These are phyloP conservation scores for Exaiptasia diaphana DNA, from an alignment of 64 coral and sea anemone species.

Conservation along the genomic window DNA sequence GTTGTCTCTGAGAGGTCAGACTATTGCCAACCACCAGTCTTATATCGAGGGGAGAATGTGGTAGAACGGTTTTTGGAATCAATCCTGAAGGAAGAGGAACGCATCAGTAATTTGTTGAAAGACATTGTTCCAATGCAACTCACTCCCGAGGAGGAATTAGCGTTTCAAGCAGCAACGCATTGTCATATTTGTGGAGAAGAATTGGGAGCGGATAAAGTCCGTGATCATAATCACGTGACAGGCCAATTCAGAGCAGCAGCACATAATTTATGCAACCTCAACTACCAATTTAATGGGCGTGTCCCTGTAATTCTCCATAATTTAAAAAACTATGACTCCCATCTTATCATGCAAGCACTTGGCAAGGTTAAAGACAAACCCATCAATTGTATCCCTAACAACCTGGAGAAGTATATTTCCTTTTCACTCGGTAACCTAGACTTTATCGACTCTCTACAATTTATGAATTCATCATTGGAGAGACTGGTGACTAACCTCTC, in stretches of 20 bases:
- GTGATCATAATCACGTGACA: slow-evolving; percentile 8
- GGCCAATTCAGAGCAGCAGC: slow-evolving; percentile 8
- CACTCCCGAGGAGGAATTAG: not conserved
- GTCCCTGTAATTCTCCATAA: slow-evolving; percentile 15
- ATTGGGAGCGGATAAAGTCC: not conserved
- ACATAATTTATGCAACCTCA: slow-evolving; percentile 15
- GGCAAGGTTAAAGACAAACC: not conserved
- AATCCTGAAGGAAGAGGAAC: slow-evolving; percentile 3
- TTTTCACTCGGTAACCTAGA: not conserved
- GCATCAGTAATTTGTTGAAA: slow-evolving; percentile 11
- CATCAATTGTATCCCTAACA: slow-evolving; percentile 28
- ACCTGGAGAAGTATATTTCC: slow-evolving; percentile 37
- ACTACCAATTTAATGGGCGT: not conserved
- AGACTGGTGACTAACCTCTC: not conserved
- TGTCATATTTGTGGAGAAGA: slow-evolving; percentile 56
- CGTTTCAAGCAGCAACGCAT: slow-evolving; percentile 23
- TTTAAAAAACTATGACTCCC: not conserved
- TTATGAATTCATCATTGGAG: slow-evolving; percentile 44
- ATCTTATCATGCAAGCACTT: slow-evolving; percentile 14
- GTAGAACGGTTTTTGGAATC: slow-evolving; percentile 25
- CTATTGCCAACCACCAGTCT: not conserved
- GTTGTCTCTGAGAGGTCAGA: not conserved
- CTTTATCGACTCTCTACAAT: slow-evolving; percentile 41
- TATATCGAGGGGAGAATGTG: slow-evolving; percentile 30
- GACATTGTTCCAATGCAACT: slow-evolving; percentile 6